Conservation (phyloP, 30 jellyfish, hydroid and myxozoan genomes). For the Pseudorhiza aurosa region DNA sequence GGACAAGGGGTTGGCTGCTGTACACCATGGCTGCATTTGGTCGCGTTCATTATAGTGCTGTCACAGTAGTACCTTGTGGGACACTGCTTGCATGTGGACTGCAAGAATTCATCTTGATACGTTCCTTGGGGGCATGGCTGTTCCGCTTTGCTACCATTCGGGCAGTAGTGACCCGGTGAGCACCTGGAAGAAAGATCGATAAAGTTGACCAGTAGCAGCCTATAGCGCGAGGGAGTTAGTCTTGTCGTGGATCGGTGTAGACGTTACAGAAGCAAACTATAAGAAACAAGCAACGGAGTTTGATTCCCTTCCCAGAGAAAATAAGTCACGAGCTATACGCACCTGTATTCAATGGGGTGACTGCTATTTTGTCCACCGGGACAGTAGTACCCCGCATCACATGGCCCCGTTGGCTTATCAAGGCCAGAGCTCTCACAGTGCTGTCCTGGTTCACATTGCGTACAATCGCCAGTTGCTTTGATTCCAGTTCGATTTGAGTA, state of each 20-base stretch:
- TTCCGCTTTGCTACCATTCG: conserved; percentile 83
- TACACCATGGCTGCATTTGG: conserved; percentile 77
- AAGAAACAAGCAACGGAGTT: no score
- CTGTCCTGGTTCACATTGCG: conserved; percentile 82
- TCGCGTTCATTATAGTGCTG: conserved; percentile 73
- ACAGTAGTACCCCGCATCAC: conserved; percentile 91
- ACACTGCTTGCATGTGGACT: conserved; percentile 70
- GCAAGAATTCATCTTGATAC: conserved; percentile 80
- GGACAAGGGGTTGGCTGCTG: conserved; percentile 84
- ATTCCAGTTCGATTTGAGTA: conserved; percentile 76
- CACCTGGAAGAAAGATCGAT: conserved; percentile 78
- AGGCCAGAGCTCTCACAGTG: conserved; percentile 86
- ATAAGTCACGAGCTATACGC: background rate
- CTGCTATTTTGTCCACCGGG: conserved; percentile 92
- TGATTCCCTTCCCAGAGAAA: no score
- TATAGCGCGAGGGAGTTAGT: background rate
- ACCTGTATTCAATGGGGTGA: conserved; percentile 80
- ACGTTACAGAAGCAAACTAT: no score
- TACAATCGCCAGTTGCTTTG: conserved; percentile 74
- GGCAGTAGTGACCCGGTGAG: conserved; percentile 95
- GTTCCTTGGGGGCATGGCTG: conserved; percentile 89
- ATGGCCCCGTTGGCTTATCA: conserved; percentile 77
- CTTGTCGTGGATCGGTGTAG: no score
- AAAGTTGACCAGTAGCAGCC: background rate
- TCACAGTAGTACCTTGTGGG: conserved; percentile 89